A percentile compares a stretch with the other conserved stretches of the same genome.
These are phyloP conservation scores for Betta splendens DNA, from an alignment of 2,797 vertebrate genomes.

Conservation along the genomic window DNA sequence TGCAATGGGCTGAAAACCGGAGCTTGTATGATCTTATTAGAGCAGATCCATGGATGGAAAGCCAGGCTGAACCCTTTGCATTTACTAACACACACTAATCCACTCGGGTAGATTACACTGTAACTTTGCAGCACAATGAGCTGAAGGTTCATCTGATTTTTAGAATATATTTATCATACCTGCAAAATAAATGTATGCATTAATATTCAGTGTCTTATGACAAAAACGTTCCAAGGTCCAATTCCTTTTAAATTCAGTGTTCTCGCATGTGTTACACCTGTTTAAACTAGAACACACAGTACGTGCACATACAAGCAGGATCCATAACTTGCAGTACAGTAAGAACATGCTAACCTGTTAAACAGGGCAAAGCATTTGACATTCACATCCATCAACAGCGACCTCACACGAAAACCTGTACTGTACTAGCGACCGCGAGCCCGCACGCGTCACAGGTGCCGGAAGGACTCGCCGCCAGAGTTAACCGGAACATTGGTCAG, in stretches of 20 bases:
- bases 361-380: neutral
- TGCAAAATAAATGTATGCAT: neutral
- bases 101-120: slow-evolving; percentile 2
- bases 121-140: slow-evolving; percentile 2
- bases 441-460: no score
- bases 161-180: neutral
- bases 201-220: neutral
- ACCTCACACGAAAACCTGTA: neutral
- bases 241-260: slow-evolving; percentile 1
- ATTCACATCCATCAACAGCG: slow-evolving; percentile 6
- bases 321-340: neutral
- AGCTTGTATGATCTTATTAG: slow-evolving; percentile 37
- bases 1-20: slow-evolving; percentile 43
- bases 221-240: neutral
- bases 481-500: neutral
- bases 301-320: neutral
- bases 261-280: neutral
- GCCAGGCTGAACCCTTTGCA: slow-evolving; percentile 25
- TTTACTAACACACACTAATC: slow-evolving; percentile 23
- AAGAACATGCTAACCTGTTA: neutral
- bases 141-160: neutral
- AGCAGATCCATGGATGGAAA: slow-evolving; percentile 31
- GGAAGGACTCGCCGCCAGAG: neutral
- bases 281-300: slow-evolving; percentile 1
- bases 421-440: no score